Conservation (phyloP, 2,888 invertebrate species). For the Andrena flavipes region DNA sequence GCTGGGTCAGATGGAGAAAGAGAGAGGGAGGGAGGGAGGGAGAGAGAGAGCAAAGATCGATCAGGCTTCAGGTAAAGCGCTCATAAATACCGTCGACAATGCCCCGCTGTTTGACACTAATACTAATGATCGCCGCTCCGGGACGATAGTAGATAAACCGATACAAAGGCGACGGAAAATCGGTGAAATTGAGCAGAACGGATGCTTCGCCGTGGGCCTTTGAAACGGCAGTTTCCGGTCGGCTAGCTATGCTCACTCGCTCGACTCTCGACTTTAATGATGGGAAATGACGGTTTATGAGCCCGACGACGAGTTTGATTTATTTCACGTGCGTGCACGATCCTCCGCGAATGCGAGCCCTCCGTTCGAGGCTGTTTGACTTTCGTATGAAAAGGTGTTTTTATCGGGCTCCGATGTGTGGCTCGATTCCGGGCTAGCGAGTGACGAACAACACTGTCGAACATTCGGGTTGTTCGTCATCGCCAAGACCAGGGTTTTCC, state of each 20-base stretch:
- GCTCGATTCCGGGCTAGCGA: background rate
- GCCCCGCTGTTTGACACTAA: slow-evolving; percentile 78
- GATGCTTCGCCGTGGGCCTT: slow-evolving; percentile 73
- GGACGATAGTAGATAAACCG: slow-evolving; percentile 78
- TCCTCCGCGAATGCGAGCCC: slow-evolving; percentile 20
- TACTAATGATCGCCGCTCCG: slow-evolving; percentile 80
- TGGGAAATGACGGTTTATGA: slow-evolving; percentile 80
- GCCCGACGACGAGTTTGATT: slow-evolving; percentile 75
- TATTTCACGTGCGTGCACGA: slow-evolving; percentile 60
- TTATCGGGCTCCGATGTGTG: background rate
- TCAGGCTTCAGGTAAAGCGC: slow-evolving; percentile 70
- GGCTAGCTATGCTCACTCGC: slow-evolving; percentile 70
- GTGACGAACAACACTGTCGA: background rate
- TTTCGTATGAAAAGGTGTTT: slow-evolving; percentile 53
- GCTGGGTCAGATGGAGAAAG: background rate
- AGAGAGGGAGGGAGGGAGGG: background rate
- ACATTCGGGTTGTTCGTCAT: background rate
- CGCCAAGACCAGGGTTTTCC: background rate
- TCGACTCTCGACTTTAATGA: slow-evolving; percentile 72
- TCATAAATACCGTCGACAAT: slow-evolving; percentile 78
- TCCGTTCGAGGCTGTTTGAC: slow-evolving; percentile 5
- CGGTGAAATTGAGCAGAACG: slow-evolving; percentile 84
- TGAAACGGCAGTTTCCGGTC: slow-evolving; percentile 78
- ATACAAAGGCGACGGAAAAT: slow-evolving; percentile 80
- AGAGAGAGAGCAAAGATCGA: background rate